A percentile compares a stretch with the other conserved stretches of the same genome.
phyloP scores from a whole-genome alignment of 2,113 vertebrate species.

The Speoplatyrhinus poulsoni region DNA sequence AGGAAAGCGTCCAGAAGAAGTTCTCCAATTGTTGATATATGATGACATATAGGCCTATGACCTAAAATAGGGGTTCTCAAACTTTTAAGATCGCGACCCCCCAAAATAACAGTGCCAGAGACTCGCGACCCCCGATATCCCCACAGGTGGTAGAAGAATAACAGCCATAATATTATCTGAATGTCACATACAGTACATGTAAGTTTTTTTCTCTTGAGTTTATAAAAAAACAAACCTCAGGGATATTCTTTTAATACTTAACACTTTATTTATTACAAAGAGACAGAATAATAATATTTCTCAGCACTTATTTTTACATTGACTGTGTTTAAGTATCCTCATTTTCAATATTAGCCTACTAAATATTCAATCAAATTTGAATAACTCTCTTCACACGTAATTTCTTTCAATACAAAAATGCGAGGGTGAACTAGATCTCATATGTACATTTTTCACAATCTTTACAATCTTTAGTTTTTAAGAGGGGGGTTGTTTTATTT shows the following conservation, averaged over 20 bases:
- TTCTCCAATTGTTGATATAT: neutral
- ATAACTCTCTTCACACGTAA: conserved; percentile 79
- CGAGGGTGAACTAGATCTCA: conserved; percentile 65
- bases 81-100: too few species aligned
- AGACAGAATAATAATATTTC: conserved; percentile 83
- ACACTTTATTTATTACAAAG: conserved; percentile 82
- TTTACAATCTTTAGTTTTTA: conserved; percentile 71
- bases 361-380: conserved; percentile 79
- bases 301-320: conserved; percentile 81
- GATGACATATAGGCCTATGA: neutral
- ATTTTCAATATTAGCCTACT: conserved; percentile 73
- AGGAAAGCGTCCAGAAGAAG: neutral
- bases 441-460: conserved; percentile 81
- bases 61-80: neutral
- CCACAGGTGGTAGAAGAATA: too few species aligned
- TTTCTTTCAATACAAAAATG: conserved; percentile 80
- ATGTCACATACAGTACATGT: conserved; percentile 11
- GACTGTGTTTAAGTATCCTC: conserved; percentile 74
- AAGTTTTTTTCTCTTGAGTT: too few species aligned
- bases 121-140: too few species aligned
- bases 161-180: neutral
- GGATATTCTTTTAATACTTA: conserved; percentile 81
- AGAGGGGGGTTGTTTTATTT: conserved; percentile 41
- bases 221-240: too few species aligned
- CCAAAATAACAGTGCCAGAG: too few species aligned